Percentiles rank a stretch among this genome's conserved stretches.
These are phyloP conservation scores for Intellagama lesueurii DNA, from an alignment of 2,797 vertebrate species.

Conservation along the genomic window DNA sequence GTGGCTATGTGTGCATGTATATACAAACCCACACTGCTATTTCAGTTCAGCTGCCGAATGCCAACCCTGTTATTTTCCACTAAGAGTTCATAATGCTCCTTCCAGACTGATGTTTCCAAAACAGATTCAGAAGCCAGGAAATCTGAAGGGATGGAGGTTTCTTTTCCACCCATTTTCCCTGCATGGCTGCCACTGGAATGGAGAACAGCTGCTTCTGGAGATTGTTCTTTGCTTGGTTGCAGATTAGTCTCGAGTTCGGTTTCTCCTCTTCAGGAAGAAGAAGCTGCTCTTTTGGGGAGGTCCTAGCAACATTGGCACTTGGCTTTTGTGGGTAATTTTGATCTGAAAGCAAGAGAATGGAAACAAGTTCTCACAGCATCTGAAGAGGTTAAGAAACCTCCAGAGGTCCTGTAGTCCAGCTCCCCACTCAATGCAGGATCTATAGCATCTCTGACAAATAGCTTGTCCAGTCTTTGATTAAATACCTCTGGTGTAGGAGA, in stretches of 20 bases:
- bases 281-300: slow-evolving; percentile 92
- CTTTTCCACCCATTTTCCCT: slow-evolving; percentile 44
- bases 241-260: slow-evolving; percentile 86
- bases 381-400: not conserved
- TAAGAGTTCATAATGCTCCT: slow-evolving; percentile 40
- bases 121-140: slow-evolving; percentile 45
- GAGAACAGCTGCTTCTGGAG: slow-evolving; percentile 24
- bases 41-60: slow-evolving; percentile 26
- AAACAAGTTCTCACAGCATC: slow-evolving; percentile 39
- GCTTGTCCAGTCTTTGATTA: not conserved
- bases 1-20: slow-evolving; percentile 33
- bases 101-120: slow-evolving; percentile 40
- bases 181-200: slow-evolving; percentile 16
- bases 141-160: slow-evolving; percentile 42
- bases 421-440: not conserved
- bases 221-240: slow-evolving; percentile 28
- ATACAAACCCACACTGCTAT: slow-evolving; percentile 38
- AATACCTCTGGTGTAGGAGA: not conserved
- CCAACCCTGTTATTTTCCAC: slow-evolving; percentile 32
- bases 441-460: not conserved
- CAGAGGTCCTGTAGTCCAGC: not conserved
- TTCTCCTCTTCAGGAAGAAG: slow-evolving; percentile 91
- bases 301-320: slow-evolving; percentile 92
- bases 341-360: slow-evolving; percentile 79
- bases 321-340: slow-evolving; percentile 94